Evolutionary conservation across 2,113 vertebrate genomes (phyloP).

Genomic region (Blennius ocellaris): DNA sequence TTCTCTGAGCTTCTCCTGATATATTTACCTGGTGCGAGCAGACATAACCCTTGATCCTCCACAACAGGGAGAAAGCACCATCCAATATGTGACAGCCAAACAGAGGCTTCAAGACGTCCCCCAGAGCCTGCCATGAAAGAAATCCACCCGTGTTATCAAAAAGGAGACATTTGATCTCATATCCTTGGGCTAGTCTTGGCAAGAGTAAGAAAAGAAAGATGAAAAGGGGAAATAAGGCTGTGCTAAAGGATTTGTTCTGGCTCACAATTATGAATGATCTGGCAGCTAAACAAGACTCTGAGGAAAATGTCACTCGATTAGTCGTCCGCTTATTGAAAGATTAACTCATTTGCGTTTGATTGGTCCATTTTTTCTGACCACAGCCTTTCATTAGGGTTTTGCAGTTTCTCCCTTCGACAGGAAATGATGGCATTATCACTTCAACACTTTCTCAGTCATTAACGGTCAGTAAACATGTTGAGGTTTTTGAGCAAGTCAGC

Average conservation of each 20-base stretch:
- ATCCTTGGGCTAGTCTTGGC: conserved; percentile 15
- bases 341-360: not conserved
- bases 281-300: not conserved
- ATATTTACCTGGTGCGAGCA: conserved; percentile 6
- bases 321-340: conserved; percentile 14
- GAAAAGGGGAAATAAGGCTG: conserved; percentile 1
- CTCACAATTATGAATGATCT: conserved; percentile 7
- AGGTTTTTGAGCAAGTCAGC: conserved; percentile 28
- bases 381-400: conserved; percentile 33
- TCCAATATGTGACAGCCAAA: conserved; percentile 25
- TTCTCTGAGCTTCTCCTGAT: conserved; percentile 10
- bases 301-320: not conserved
- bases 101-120: conserved; percentile 1
- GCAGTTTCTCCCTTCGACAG: conserved; percentile 18
- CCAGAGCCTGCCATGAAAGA: conserved; percentile 5
- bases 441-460: conserved; percentile 34
- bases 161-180: conserved; percentile 26
- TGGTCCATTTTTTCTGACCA: conserved; percentile 9
- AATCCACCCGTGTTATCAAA: not conserved
- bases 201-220: conserved; percentile 12
- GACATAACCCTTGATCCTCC: conserved; percentile 26
- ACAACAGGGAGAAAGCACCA: conserved; percentile 10
- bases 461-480: conserved; percentile 43
- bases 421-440: conserved; percentile 35
- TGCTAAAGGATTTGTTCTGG: conserved; percentile 19